Evolutionary conservation across 2,797 vertebrate genomes (phyloP), one percentile per base, ranked within the genome.

Genomic region (Sylvilagus floridanus): DNA sequence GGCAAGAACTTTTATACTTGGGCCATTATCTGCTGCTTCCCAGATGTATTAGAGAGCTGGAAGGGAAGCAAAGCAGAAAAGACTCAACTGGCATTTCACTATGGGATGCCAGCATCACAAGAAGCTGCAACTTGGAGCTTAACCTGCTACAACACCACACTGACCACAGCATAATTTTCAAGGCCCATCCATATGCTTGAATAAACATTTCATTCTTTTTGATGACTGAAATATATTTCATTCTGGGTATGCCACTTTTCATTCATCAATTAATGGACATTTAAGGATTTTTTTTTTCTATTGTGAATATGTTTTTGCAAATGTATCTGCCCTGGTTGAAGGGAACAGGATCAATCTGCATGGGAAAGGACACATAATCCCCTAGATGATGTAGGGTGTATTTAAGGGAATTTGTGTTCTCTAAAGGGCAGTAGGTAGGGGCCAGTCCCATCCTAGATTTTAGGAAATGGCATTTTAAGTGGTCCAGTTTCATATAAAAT

Each of bases 241-340:
- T 60, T 42, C 13, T 76, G 22, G 69, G 21, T 57, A 30, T 63
- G 30, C 19, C 37, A 16, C 5, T 26, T 78, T 32, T 78, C 14
- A 66, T 47, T 68, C 57, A 65, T 52, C 19, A 10, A 17, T 24
- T 73, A 26, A n/a, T 77, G 6, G 9, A 50, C 37, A 50, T 28
- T n/a, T 28, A 21, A 71, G 52, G 5, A 2, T 17, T 57, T 62
- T 63, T 82, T 75, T 37, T 69, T 63, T 63, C 76, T 50, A 26
- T 26, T 22, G 16, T 93, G 22, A 13, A 90, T 86, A 63, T 94
- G 16, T 57, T 96, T 94, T 90, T 87, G 47, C 37, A 69, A 62
- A 21, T 93, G 63, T 60, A 47, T 21, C 57, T n/a, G 28, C 32
- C 60, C n/a, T 52, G 14, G 26, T 8, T 77, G 52, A 52, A 82